Conservation (phyloP, 2,888 invertebrate genomes). For the Nesidiocoris tenuis region DNA sequence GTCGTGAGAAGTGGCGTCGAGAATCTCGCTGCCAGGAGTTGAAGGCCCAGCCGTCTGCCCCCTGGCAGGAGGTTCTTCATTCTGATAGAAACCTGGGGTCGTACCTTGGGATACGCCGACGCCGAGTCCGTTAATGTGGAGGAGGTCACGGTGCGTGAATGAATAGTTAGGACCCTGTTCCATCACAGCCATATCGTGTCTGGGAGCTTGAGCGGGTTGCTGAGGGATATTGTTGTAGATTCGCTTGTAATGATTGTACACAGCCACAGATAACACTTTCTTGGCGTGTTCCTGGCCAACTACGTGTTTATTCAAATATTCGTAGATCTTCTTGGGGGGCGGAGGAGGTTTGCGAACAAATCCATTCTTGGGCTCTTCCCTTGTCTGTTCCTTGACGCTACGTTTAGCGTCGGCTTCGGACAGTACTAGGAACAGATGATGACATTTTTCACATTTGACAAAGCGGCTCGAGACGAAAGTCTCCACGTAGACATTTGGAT, state of each 20-base stretch:
- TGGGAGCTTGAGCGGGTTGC: constrained; percentile 54
- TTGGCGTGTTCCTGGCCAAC: constrained; percentile 97
- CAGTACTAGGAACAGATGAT: constrained; percentile 94
- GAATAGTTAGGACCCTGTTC: constrained; percentile 69
- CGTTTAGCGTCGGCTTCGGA: constrained; percentile 91
- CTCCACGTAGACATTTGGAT: constrained; percentile 95
- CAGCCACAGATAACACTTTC: constrained; percentile 95
- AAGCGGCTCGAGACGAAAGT: constrained; percentile 96
- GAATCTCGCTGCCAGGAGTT: constrained; percentile 66
- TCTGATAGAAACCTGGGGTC: constrained; percentile 20
- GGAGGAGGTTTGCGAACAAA: constrained; percentile 86
- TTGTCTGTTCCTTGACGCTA: constrained; percentile 71
- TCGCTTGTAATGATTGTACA: constrained; percentile 98
- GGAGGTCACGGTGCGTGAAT: constrained; percentile 76
- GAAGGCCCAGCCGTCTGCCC: constrained; percentile 39
- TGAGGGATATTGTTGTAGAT: constrained; percentile 87
- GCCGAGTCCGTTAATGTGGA: constrained; percentile 80
- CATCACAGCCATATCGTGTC: constrained; percentile 59
- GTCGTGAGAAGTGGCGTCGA: constrained; percentile 79
- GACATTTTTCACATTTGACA: constrained; percentile 97
- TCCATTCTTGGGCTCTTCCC: constrained; percentile 66
- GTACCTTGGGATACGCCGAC: constrained; percentile 57
- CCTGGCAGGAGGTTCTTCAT: constrained; percentile 51
- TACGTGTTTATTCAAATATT: constrained; percentile 93
- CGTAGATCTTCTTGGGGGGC: constrained; percentile 94